Percentiles rank a stretch among this genome's conserved stretches.
Evolutionary conservation across 2,888 invertebrate genomes (phyloP).

Genomic region (Galeruca laticollis): DNA sequence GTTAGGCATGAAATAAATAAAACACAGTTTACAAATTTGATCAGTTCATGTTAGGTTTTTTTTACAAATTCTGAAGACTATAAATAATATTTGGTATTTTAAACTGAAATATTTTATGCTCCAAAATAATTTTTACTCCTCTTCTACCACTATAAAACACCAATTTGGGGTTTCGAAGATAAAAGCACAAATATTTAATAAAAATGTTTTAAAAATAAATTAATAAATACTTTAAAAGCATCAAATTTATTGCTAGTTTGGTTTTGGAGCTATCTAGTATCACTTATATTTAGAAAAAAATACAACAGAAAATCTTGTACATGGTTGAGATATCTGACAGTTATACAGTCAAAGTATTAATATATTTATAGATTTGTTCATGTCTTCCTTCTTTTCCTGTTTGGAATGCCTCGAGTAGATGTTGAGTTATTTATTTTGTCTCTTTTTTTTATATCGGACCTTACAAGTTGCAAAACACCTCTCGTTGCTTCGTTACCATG

Average conservation of each 20-base stretch:
- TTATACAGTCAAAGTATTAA: neutral
- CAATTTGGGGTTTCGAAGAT: slow-evolving; percentile 27
- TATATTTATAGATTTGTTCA: neutral
- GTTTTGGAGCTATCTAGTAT: slow-evolving; percentile 35
- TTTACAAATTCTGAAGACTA: slow-evolving; percentile 26
- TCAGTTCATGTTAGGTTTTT: slow-evolving; percentile 20
- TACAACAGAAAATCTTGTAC: neutral
- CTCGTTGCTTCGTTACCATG: slow-evolving; percentile 1
- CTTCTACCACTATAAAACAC: slow-evolving; percentile 28
- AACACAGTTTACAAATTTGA: slow-evolving; percentile 25
- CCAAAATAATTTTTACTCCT: slow-evolving; percentile 15
- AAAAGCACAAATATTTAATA: slow-evolving; percentile 15
- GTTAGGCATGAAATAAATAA: slow-evolving; percentile 4
- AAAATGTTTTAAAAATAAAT: slow-evolving; percentile 24
- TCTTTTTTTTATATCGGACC: slow-evolving; percentile 19
- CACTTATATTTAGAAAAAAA: slow-evolving; percentile 21
- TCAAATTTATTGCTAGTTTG: slow-evolving; percentile 34
- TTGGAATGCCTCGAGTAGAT: neutral
- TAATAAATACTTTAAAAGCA: slow-evolving; percentile 36
- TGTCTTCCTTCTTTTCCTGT: slow-evolving; percentile 25
- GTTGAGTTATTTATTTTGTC: slow-evolving; percentile 16
- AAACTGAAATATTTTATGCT: slow-evolving; percentile 24
- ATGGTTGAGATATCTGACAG: neutral
- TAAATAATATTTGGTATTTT: slow-evolving; percentile 37
- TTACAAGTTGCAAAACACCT: slow-evolving; percentile 5